A percentile compares a stretch with the other conserved stretches of the same genome.
These are phyloP conservation scores for Gnathonemus echidnorhynchus DNA, from an alignment of 2,113 vertebrate genomes.

Conservation along the genomic window DNA sequence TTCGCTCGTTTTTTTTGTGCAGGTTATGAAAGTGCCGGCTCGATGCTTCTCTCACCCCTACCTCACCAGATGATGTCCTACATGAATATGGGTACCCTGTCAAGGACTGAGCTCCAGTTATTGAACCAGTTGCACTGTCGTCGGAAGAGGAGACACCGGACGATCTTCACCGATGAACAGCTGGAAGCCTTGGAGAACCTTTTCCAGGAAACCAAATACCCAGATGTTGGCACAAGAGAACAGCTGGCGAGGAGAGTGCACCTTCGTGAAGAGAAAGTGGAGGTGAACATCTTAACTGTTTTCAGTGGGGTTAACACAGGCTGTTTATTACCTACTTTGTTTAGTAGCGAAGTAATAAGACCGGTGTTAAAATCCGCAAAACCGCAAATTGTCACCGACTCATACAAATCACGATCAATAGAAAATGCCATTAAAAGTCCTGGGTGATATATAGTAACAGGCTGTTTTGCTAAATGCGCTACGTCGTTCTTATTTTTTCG, in stretches of 20 bases:
- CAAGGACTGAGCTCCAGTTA: conserved; percentile 88
- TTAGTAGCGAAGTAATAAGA: neutral
- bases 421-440: neutral
- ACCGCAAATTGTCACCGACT: neutral
- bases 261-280: conserved; percentile 94
- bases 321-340: neutral
- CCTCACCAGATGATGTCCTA: conserved; percentile 95
- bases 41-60: conserved; percentile 85
- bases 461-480: neutral
- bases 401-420: neutral
- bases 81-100: conserved; percentile 90
- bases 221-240: conserved; percentile 90
- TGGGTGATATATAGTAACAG: neutral
- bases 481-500: neutral
- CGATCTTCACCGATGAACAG: conserved; percentile 97
- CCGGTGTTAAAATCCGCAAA: neutral
- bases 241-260: conserved; percentile 94
- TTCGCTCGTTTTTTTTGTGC: neutral
- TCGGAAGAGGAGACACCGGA: conserved; percentile 85
- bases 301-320: neutral
- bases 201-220: conserved; percentile 97
- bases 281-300: conserved; percentile 61
- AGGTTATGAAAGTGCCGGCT: conserved; percentile 84
- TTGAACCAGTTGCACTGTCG: conserved; percentile 94
- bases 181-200: conserved; percentile 92